Evolutionary conservation across 1,140 invertebrate species (phyloP).

Genomic region (Trachelipus rathkii): DNA sequence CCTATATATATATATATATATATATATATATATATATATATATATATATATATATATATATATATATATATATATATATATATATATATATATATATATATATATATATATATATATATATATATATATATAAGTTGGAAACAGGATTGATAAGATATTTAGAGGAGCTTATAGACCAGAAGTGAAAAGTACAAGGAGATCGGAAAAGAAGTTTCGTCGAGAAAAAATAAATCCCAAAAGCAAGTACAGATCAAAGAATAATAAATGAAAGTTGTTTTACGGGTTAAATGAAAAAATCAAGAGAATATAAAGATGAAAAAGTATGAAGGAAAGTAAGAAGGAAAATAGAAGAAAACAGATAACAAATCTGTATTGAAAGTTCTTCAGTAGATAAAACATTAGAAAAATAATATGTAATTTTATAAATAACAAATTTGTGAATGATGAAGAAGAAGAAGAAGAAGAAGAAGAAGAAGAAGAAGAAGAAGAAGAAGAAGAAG

Average conservation of each 20-base stretch:
- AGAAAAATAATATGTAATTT: background rate
- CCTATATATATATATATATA: background rate
- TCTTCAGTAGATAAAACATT: background rate
- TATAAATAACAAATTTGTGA: background rate
- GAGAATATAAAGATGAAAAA: too few species aligned
- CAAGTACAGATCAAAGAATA: too few species aligned
- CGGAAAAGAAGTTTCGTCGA: too few species aligned
- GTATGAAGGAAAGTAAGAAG: background rate
- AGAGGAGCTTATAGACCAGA: too few species aligned
- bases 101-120: conserved; percentile 1
- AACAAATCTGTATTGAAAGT: background rate
- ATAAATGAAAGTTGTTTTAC: too few species aligned
- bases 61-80: background rate
- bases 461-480: conserved; percentile 9
- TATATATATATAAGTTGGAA: background rate
- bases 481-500: too few species aligned
- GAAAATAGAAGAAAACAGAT: background rate
- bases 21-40: background rate
- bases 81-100: conserved; percentile 3
- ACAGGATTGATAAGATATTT: too few species aligned
- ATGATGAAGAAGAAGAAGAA: conserved; percentile 10
- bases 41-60: background rate
- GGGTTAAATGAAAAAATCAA: too few species aligned
- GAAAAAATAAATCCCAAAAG: too few species aligned
- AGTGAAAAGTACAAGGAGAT: too few species aligned